These are phyloP conservation scores for Euura saliciscinereae DNA, from an alignment of 1,140 invertebrate genomes.

Conservation along the genomic window DNA sequence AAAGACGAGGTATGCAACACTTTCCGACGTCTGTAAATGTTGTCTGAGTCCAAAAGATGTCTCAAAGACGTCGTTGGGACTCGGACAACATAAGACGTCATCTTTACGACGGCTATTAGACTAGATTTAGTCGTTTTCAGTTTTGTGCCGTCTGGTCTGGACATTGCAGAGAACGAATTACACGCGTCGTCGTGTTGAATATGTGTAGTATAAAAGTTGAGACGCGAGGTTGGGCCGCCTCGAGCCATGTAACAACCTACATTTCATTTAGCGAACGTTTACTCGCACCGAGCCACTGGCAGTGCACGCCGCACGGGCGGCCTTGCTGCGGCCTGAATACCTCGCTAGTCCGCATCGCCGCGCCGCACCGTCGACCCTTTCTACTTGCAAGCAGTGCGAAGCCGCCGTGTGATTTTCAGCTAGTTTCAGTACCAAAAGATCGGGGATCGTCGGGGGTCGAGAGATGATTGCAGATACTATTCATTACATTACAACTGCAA, in stretches of 20 bases:
- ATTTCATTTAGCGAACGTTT: constrained; percentile 49
- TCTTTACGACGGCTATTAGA: too few relatives aligned
- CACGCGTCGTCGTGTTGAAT: too few relatives aligned
- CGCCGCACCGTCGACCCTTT: constrained; percentile 27
- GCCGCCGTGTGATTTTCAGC: constrained; percentile 9
- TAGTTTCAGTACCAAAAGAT: not conserved
- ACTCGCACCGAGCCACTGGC: constrained; percentile 24
- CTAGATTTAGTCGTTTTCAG: too few relatives aligned
- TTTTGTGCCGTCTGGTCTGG: too few relatives aligned
- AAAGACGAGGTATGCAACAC: too few relatives aligned
- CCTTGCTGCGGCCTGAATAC: constrained; percentile 46
- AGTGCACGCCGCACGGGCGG: constrained; percentile 25
- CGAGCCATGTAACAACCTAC: constrained; percentile 46
- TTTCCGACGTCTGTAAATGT: too few relatives aligned
- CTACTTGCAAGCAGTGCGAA: constrained; percentile 4
- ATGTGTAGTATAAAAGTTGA: not conserved
- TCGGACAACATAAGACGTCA: too few relatives aligned
- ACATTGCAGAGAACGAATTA: too few relatives aligned
- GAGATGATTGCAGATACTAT: not conserved
- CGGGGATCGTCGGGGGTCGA: not conserved
- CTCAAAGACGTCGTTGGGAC: too few relatives aligned
- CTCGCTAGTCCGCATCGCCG: constrained; percentile 31
- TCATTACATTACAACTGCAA: too few relatives aligned
- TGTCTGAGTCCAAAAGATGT: not conserved
- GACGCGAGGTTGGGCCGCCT: constrained; percentile 32